Evolutionary conservation across 2,113 vertebrate genomes (phyloP).

Genomic region (Butorides virescens): DNA sequence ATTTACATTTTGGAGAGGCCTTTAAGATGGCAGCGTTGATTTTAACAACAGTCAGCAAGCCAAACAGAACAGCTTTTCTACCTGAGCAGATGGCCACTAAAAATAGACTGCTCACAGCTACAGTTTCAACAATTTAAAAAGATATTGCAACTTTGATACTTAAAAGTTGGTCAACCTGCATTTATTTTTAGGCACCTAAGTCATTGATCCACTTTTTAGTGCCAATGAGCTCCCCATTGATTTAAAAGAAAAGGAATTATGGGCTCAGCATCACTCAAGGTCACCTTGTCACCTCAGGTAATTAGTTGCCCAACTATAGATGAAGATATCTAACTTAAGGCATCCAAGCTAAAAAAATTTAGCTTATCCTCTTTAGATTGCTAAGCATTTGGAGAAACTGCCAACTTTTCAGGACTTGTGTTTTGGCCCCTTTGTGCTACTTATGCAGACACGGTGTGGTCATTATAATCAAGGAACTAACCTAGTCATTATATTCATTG

Average conservation of each 20-base stretch:
- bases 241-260: not conserved
- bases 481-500: not conserved
- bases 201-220: not conserved
- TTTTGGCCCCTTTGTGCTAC: not conserved
- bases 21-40: not conserved
- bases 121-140: not conserved
- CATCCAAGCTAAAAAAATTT: not conserved
- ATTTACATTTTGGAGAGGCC: conserved; percentile 9
- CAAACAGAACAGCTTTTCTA: not conserved
- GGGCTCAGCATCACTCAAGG: not conserved
- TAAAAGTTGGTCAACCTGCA: not conserved
- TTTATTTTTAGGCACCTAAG: not conserved
- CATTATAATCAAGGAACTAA: not conserved
- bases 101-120: not conserved
- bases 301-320: not conserved
- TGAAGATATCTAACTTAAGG: not conserved
- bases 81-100: conserved; percentile 42
- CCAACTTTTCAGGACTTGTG: not conserved
- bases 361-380: not conserved
- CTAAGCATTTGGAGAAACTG: not conserved
- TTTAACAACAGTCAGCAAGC: not conserved
- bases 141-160: not conserved
- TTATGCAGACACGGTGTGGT: not conserved
- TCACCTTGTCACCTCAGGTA: not conserved
- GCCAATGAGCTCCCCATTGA: not conserved